phyloP scores from a whole-genome alignment of 2,797 vertebrate genomes.

The Tympanoctomys barrerae region DNA sequence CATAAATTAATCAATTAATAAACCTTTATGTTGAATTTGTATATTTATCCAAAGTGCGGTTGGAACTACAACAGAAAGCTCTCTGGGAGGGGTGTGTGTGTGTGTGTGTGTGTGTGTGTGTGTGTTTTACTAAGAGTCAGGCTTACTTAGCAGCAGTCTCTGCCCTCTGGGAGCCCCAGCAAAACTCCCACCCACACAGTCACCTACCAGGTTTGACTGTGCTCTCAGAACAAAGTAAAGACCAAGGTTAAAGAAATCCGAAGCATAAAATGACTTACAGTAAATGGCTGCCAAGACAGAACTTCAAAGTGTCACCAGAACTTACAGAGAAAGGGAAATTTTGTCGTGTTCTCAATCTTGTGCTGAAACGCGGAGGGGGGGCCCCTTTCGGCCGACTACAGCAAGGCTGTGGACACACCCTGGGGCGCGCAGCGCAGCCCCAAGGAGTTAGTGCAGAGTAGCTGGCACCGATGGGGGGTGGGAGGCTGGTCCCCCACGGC shows the following conservation, averaged over 20 bases:
- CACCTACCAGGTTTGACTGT: slow-evolving; percentile 15
- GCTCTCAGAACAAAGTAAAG: slow-evolving; percentile 60
- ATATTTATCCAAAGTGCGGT: neutral
- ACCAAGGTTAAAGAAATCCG: slow-evolving; percentile 62
- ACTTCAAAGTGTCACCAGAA: slow-evolving; percentile 66
- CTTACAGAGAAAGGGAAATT: slow-evolving; percentile 58
- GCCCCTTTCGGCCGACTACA: neutral
- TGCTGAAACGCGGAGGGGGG: neutral
- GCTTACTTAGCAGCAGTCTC: slow-evolving; percentile 20
- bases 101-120: neutral
- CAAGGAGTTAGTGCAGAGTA: neutral
- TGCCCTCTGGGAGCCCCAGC: neutral
- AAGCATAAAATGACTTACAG: slow-evolving; percentile 69
- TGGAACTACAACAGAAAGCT: neutral
- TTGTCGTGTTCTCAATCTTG: slow-evolving; percentile 25
- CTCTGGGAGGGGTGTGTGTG: neutral
- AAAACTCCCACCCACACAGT: slow-evolving; percentile 43
- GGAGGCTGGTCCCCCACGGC: no score
- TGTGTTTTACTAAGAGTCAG: slow-evolving; percentile 29
- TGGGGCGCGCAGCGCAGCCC: neutral
- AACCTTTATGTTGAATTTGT: neutral
- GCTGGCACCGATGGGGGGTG: no score
- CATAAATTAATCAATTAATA: neutral
- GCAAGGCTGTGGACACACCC: neutral
- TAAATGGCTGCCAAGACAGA: slow-evolving; percentile 46